Evolutionary conservation across 2,888 invertebrate genomes (phyloP), one percentile per base, ranked within the genome.

Genomic region (Boloria selene): DNA sequence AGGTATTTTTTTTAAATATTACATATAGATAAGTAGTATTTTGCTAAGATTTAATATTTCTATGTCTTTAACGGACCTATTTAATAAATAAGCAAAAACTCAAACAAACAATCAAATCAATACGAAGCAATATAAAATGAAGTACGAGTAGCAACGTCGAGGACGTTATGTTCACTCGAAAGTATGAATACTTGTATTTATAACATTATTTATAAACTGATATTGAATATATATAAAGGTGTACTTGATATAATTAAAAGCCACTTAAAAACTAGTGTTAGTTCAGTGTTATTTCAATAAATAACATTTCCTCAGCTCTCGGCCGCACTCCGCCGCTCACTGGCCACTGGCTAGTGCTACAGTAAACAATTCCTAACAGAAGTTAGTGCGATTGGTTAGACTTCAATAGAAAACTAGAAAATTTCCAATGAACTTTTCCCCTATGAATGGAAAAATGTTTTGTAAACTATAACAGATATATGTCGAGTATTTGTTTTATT

Each of bases 141-240:
- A 31, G 6, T 31, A 31, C 22, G 22, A 10, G 0, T 31, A 31
- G 5, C 7, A 31, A 31, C 31, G 31, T 10, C 31, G 10, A 38
- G 31, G 10, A 38, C 10, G 10, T 38, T 38, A 38, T 38, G 31
- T 38, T 38, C 31, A 38, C 10, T 38, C 10, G 10, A 38, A 38
- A 38, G 31, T 38, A 38, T 38, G 31, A 38, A 38, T 38, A 38
- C 31, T 38, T 38, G 31, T 38, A 38, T 38, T 38, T 7, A 38
- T 38, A 38, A 38, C 31, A 38, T 38, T 7, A 44, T 22, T 18
- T 44, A 44, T 44, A 18, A 44, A 44, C 18, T 44, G 44, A 55
- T 17, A 55, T 55, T 55, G 55, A 44, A 55, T 55, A 42, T 42
- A 55, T 55, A 14, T 55, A 18, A 55, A 55, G 55, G 42, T 17